A percentile compares a stretch with the other conserved stretches of the same genome.
These are phyloP conservation scores for Tetraodon nigroviridis DNA, from an alignment of 2,113 vertebrate species.

Conservation along the genomic window DNA sequence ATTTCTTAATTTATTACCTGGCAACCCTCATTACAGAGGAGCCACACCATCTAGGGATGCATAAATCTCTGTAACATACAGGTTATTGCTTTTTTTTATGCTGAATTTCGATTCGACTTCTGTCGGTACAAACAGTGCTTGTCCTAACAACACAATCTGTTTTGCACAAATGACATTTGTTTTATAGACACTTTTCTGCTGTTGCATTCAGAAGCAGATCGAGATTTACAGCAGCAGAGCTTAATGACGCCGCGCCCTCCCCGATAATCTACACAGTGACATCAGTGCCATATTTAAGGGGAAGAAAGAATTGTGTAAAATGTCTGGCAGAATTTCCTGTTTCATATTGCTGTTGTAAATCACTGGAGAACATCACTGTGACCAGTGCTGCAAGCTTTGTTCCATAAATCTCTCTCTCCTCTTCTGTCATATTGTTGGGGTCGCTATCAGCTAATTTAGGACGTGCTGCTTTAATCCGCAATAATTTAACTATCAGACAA, in stretches of 20 bases:
- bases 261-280: constrained; percentile 66
- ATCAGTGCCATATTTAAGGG: constrained; percentile 61
- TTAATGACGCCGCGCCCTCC: constrained; percentile 62
- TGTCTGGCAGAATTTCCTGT: constrained; percentile 60
- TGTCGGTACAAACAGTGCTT: constrained; percentile 72
- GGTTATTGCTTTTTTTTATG: constrained; percentile 75
- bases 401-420: constrained; percentile 64
- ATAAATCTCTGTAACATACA: constrained; percentile 70
- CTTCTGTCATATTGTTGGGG: constrained; percentile 35
- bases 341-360: constrained; percentile 72
- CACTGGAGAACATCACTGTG: constrained; percentile 62
- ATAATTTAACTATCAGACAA: constrained; percentile 16
- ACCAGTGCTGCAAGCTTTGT: constrained; percentile 47
- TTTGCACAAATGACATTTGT: constrained; percentile 70
- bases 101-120: constrained; percentile 64
- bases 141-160: constrained; percentile 76
- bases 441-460: constrained; percentile 27
- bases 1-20: constrained; percentile 72
- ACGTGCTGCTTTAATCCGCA: constrained; percentile 3
- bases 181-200: constrained; percentile 70
- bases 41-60: constrained; percentile 53
- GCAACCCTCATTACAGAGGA: constrained; percentile 63
- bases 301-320: constrained; percentile 72
- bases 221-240: constrained; percentile 38
- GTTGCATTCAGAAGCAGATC: constrained; percentile 46